Percentiles rank a stretch among this genome's conserved stretches.
These are phyloP conservation scores for Drosophila rellima DNA, from an alignment of 2,888 invertebrate genomes.

Conservation along the genomic window DNA sequence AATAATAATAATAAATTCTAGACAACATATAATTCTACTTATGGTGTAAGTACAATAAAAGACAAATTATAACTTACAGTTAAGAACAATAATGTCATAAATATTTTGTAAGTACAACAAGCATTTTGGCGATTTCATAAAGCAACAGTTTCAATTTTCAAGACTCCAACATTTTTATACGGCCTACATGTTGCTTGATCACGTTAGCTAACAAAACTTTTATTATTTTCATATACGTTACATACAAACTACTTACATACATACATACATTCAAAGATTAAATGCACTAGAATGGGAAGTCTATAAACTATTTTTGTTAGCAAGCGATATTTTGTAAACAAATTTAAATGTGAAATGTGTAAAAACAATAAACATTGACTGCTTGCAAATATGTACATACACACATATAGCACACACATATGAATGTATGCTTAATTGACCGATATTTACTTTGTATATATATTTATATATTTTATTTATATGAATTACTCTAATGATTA, in stretches of 20 bases:
- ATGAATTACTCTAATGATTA: slow-evolving; percentile 56
- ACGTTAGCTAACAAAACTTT: slow-evolving; percentile 1
- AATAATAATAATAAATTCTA: slow-evolving; percentile 25
- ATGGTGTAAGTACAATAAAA: slow-evolving; percentile 61
- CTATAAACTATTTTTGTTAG: slow-evolving; percentile 19
- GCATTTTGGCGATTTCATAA: slow-evolving; percentile 45
- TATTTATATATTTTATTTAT: slow-evolving; percentile 28
- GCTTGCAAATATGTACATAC: slow-evolving; percentile 49
- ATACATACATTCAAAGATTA: slow-evolving; percentile 59
- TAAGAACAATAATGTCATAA: slow-evolving; percentile 38
- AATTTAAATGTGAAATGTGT: slow-evolving; percentile 12
- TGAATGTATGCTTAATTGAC: slow-evolving; percentile 67
- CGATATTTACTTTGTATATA: slow-evolving; percentile 50
- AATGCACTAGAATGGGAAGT: slow-evolving; percentile 72
- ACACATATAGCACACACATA: slow-evolving; percentile 24
- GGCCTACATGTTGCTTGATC: slow-evolving; percentile 11
- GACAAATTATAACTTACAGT: slow-evolving; percentile 41
- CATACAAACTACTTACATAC: slow-evolving; percentile 42
- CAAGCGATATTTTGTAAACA: slow-evolving; percentile 11
- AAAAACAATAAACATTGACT: slow-evolving; percentile 29
- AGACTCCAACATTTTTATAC: slow-evolving; percentile 5
- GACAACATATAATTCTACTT: slow-evolving; percentile 32
- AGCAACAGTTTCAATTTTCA: slow-evolving; percentile 35
- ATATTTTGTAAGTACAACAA: slow-evolving; percentile 59
- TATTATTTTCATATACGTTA: slow-evolving; percentile 43